phyloP scores from a whole-genome alignment of 2,888 invertebrate genomes.

The Eremobia ochroleuca region DNA sequence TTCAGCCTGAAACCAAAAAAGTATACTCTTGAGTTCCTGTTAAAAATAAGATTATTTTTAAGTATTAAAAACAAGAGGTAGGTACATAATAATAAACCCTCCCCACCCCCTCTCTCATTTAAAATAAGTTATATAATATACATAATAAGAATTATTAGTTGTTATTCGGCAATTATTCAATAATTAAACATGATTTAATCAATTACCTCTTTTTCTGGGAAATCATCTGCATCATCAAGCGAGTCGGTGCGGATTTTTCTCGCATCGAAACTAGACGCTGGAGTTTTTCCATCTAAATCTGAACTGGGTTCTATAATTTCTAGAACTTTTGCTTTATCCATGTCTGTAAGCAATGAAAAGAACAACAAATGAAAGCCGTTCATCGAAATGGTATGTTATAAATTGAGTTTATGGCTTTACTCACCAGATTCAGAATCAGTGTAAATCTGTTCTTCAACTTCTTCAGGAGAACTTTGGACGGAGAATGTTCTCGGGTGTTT shows the following conservation, averaged over 20 bases:
- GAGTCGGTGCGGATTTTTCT: constrained; percentile 88
- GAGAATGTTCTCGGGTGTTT: constrained; percentile 88
- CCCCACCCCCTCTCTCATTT: neutral
- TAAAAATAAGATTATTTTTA: neutral
- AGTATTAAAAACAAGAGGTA: neutral
- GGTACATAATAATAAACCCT: neutral
- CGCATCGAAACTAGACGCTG: constrained; percentile 85
- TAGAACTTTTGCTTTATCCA: constrained; percentile 89
- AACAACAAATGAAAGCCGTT: constrained; percentile 2
- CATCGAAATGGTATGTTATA: neutral
- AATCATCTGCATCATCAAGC: constrained; percentile 89
- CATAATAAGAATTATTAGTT: neutral
- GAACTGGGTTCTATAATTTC: constrained; percentile 89
- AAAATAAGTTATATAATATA: neutral
- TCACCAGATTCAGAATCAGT: constrained; percentile 90
- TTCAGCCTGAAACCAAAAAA: constrained; percentile 77
- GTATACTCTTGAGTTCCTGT: neutral
- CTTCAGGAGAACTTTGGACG: constrained; percentile 90
- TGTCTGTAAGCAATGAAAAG: constrained; percentile 78
- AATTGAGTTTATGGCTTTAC: constrained; percentile 7
- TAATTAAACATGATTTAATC: neutral
- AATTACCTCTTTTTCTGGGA: constrained; percentile 88
- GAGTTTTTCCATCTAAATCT: constrained; percentile 83
- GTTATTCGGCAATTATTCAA: neutral
- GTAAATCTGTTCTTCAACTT: constrained; percentile 90